Conservation (phyloP, 2,888 invertebrate species). For the Torymus texanus region DNA sequence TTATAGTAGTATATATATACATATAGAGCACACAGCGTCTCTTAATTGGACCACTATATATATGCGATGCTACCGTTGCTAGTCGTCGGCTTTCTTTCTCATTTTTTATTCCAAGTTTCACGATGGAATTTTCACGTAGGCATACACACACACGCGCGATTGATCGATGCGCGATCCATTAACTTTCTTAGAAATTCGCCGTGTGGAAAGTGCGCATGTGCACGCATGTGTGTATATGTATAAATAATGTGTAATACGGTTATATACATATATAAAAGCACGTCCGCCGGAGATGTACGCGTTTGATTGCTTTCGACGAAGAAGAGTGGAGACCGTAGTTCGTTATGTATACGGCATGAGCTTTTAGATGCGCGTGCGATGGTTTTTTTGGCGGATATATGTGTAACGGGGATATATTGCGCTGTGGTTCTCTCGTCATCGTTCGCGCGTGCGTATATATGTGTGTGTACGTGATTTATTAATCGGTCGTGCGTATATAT, state of each 20-base stretch:
- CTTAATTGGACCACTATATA: slow-evolving; percentile 29
- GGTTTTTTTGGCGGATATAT: no score
- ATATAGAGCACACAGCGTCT: not conserved
- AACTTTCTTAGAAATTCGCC: slow-evolving; percentile 18
- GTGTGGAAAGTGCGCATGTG: not conserved
- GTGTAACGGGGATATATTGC: no score
- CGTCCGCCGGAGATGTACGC: not conserved
- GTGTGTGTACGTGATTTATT: no score
- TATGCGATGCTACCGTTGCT: not conserved
- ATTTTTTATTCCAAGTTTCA: not conserved
- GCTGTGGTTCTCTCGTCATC: no score
- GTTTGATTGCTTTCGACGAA: slow-evolving; percentile 21
- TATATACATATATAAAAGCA: no score
- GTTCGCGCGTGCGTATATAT: no score
- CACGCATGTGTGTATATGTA: no score
- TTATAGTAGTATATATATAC: no score
- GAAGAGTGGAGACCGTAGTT: not conserved
- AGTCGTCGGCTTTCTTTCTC: not conserved
- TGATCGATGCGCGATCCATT: slow-evolving; percentile 27
- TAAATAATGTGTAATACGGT: no score
- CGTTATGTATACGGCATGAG: no score
- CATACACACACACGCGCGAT: not conserved
- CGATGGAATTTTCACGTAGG: slow-evolving; percentile 12
- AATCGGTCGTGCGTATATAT: no score
- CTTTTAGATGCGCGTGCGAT: no score